phyloP scores from a whole-genome alignment of 1,140 invertebrate genomes.

The Odontomachus brunneus region DNA sequence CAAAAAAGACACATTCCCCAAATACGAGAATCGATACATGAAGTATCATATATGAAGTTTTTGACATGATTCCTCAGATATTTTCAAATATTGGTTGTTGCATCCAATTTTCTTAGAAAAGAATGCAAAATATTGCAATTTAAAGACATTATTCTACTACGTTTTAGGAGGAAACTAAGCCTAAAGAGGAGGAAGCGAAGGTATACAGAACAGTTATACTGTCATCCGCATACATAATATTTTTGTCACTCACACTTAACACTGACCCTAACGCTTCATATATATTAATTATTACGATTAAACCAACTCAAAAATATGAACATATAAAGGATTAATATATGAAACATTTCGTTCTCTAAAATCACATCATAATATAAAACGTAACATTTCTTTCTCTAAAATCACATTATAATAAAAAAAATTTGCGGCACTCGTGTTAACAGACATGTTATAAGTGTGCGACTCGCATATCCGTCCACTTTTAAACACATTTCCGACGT shows the following conservation, averaged over 20 bases:
- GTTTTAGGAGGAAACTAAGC: slow-evolving; percentile 48
- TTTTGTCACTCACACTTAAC: slow-evolving; percentile 10
- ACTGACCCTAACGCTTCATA: neutral
- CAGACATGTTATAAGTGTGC: neutral
- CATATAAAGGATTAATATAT: too few relatives aligned
- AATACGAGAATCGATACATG: neutral
- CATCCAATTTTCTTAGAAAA: neutral
- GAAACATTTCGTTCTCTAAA: slow-evolving; percentile 3
- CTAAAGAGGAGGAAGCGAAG: slow-evolving; percentile 43
- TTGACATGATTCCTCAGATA: neutral
- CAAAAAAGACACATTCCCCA: slow-evolving; percentile 27
- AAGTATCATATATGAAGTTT: neutral
- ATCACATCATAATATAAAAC: neutral
- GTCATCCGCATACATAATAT: slow-evolving; percentile 15
- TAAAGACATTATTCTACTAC: slow-evolving; percentile 20
- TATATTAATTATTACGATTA: neutral
- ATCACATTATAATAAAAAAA: neutral
- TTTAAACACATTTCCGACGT: slow-evolving; percentile 27
- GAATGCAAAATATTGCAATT: neutral
- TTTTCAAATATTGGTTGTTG: slow-evolving; percentile 31
- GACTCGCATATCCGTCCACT: slow-evolving; percentile 20
- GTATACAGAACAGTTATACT: slow-evolving; percentile 29
- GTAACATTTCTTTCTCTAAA: slow-evolving; percentile 19
- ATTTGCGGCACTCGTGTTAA: slow-evolving; percentile 24
- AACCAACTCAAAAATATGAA: too few relatives aligned